Percentiles rank a stretch among this genome's conserved stretches.
phyloP scores from a whole-genome alignment of 2,113 vertebrate species.

The Heterotilapia buettikoferi region DNA sequence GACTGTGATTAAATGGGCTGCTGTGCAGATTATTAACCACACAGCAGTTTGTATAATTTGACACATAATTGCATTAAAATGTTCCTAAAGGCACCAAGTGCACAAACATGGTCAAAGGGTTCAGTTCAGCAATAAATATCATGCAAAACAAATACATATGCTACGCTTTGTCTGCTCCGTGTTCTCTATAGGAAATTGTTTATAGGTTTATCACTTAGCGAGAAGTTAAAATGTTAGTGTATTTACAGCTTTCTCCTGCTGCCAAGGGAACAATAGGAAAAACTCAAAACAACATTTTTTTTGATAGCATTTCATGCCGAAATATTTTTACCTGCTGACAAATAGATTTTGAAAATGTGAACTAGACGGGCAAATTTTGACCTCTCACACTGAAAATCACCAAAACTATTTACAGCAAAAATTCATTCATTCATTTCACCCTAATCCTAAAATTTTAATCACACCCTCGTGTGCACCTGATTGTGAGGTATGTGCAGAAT shows the following conservation, averaged over 20 bases:
- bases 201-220: background rate
- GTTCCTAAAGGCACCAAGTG: background rate
- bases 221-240: background rate
- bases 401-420: background rate
- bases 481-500: background rate
- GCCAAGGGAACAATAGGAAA: background rate
- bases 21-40: background rate
- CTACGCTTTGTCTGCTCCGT: background rate
- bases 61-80: background rate
- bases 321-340: background rate
- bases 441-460: background rate
- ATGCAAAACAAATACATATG: background rate
- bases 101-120: background rate
- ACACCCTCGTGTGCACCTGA: background rate
- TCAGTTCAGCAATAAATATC: background rate
- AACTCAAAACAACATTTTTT: background rate
- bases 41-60: background rate
- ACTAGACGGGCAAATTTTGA: background rate
- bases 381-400: background rate
- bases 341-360: background rate
- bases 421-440: background rate
- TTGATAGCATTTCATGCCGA: background rate
- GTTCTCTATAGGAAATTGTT: background rate
- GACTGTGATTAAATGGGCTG: background rate
- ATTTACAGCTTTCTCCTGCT: background rate